phyloP scores from a whole-genome alignment of 2,888 invertebrate genomes.

The Campoplex capitator region DNA sequence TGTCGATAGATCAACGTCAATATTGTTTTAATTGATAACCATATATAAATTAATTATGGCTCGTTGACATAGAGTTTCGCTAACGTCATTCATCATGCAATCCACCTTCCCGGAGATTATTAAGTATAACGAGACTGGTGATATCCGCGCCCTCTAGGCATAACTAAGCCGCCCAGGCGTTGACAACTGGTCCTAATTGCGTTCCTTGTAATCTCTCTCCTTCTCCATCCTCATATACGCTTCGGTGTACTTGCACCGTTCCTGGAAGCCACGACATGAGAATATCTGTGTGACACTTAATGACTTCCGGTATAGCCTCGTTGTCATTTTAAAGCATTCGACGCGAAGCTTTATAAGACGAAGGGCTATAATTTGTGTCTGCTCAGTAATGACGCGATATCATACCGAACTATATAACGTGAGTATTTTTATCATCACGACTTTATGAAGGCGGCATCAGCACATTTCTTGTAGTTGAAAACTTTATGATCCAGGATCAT shows the following conservation, averaged over 20 bases:
- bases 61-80: not conserved
- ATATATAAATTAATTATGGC: constrained; percentile 54
- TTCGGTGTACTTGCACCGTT: constrained; percentile 33
- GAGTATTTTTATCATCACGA: constrained; percentile 38
- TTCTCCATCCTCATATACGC: constrained; percentile 32
- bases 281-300: constrained; percentile 73
- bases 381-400: constrained; percentile 2
- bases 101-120: constrained; percentile 50
- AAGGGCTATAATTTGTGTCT: constrained; percentile 32
- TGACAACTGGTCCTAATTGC: constrained; percentile 76
- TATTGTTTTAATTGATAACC: constrained; percentile 59
- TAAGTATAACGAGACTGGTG: constrained; percentile 69
- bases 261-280: constrained; percentile 30
- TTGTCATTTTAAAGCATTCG: constrained; percentile 55
- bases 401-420: constrained; percentile 15
- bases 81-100: constrained; percentile 55
- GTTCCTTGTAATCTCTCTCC: constrained; percentile 71
- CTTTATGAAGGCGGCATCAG: constrained; percentile 11
- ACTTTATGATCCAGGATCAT: constrained; percentile 41
- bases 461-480: constrained; percentile 33
- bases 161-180: constrained; percentile 71
- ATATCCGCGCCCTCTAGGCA: constrained; percentile 50
- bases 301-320: constrained; percentile 72
- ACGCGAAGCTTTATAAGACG: constrained; percentile 29
- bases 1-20: constrained; percentile 12